A percentile compares a stretch with the other conserved stretches of the same genome.
Evolutionary conservation across 1,140 invertebrate species (phyloP).

Genomic region (Listronotus bonariensis): DNA sequence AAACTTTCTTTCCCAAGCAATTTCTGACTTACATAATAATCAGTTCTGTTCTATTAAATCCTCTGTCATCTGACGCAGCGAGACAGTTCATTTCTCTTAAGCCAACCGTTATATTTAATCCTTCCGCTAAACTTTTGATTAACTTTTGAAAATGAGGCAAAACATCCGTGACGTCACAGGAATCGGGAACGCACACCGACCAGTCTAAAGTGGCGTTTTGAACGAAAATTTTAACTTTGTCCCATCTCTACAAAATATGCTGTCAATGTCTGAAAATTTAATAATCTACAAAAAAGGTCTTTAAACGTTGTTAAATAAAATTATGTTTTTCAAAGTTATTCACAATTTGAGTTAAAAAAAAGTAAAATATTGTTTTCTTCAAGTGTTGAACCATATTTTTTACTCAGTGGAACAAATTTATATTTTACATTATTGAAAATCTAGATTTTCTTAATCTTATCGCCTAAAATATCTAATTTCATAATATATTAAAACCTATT

Average conservation of each 20-base stretch:
- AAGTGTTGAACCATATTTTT: no score
- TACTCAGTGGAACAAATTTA: no score
- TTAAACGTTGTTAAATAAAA: no score
- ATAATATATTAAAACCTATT: no score
- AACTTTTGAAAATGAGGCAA: conserved; percentile 41
- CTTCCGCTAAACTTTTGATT: conserved; percentile 39
- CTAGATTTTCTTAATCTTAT: no score
- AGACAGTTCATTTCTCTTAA: conserved; percentile 35
- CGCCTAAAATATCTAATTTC: no score
- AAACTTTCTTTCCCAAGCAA: background rate
- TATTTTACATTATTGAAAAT: no score
- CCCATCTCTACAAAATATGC: conserved; percentile 32
- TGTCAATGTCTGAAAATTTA: no score
- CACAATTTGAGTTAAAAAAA: no score
- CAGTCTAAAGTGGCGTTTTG: conserved; percentile 33
- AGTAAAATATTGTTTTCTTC: no score
- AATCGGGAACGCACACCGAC: conserved; percentile 46
- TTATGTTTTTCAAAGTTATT: no score
- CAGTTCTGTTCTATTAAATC: conserved; percentile 23
- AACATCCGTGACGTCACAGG: conserved; percentile 35
- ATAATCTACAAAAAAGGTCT: no score
- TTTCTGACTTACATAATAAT: conserved; percentile 30
- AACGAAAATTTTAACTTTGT: conserved; percentile 29
- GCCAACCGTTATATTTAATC: conserved; percentile 35
- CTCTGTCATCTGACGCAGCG: background rate